Conservation (phyloP, 92 coral and sea anemone genomes). For the Heliopora coerulea region DNA sequence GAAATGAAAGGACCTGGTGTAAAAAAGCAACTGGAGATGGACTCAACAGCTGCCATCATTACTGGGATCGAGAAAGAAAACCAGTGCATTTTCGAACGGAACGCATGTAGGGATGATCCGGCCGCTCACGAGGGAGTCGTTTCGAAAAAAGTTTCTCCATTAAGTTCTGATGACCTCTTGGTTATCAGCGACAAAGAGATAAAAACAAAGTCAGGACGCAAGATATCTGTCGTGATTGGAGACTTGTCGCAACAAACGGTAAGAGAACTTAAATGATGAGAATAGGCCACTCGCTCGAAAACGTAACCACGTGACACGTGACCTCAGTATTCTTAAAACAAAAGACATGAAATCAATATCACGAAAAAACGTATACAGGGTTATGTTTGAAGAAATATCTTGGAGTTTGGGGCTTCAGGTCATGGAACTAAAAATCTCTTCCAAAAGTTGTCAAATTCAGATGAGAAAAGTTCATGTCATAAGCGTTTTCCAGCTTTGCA, state of each 20-base stretch:
- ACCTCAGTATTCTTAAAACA: no score
- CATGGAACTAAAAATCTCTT: no score
- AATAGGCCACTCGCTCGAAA: no score
- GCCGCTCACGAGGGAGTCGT: neutral
- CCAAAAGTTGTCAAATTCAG: no score
- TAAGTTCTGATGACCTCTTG: neutral
- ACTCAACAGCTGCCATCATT: slow-evolving; percentile 3
- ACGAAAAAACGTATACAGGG: no score
- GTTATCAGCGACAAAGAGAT: slow-evolving; percentile 24
- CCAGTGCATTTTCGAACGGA: slow-evolving; percentile 18
- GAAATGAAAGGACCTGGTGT: slow-evolving; percentile 7
- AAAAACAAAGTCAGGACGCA: slow-evolving; percentile 7
- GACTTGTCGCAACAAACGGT: slow-evolving; percentile 19
- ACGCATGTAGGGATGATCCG: neutral
- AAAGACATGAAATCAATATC: no score
- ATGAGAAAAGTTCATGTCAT: no score
- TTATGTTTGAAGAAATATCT: no score
- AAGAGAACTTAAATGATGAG: no score
- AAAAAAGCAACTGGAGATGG: slow-evolving; percentile 16
- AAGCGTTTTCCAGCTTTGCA: no score
- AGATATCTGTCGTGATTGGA: slow-evolving; percentile 21
- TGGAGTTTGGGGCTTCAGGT: no score
- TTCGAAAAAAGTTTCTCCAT: neutral
- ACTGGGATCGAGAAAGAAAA: slow-evolving; percentile 15
- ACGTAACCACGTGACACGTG: no score